A percentile compares a stretch with the other conserved stretches of the same genome.
Evolutionary conservation across 2,113 vertebrate species (phyloP).

Genomic region (Cricetomys ansorgei): DNA sequence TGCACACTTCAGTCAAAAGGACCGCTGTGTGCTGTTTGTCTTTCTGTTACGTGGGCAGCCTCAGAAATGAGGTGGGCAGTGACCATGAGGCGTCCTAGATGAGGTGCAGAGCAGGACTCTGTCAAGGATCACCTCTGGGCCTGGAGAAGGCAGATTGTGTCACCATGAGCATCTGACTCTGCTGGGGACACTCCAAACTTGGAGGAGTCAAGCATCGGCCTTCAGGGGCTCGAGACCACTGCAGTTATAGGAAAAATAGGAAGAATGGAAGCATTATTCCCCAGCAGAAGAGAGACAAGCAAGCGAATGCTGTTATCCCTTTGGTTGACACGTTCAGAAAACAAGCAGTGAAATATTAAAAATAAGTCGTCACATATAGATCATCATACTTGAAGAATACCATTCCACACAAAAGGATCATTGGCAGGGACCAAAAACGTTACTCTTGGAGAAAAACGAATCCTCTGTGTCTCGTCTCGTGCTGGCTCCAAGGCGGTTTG

Average conservation of each 20-base stretch:
- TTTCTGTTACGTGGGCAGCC: conserved; percentile 62
- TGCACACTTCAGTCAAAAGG: not conserved
- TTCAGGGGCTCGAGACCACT: conserved; percentile 44
- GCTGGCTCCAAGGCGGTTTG: conserved; percentile 53
- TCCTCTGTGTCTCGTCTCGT: conserved; percentile 51
- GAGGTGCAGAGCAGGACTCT: conserved; percentile 35
- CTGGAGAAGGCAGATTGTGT: conserved; percentile 65
- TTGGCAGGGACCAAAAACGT: conserved; percentile 67
- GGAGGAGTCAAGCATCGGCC: conserved; percentile 56
- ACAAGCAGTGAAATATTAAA: conserved; percentile 73
- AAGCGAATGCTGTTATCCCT: conserved; percentile 74
- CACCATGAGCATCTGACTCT: conserved; percentile 73
- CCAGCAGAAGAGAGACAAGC: conserved; percentile 79
- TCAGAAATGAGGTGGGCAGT: conserved; percentile 43
- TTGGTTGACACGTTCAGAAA: conserved; percentile 78
- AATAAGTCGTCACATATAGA: conserved; percentile 75
- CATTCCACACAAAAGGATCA: conserved; percentile 76
- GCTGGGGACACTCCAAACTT: conserved; percentile 74
- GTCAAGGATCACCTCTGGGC: conserved; percentile 45
- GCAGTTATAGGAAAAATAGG: conserved; percentile 56
- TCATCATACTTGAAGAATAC: conserved; percentile 86
- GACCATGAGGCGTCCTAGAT: conserved; percentile 61
- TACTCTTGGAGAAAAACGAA: conserved; percentile 60
- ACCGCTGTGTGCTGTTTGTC: not conserved
- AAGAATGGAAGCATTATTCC: conserved; percentile 52